Evolutionary conservation across 2,888 invertebrate species (phyloP), one percentile per base, ranked within the genome.

Genomic region (Lepidochrysops patricia): DNA sequence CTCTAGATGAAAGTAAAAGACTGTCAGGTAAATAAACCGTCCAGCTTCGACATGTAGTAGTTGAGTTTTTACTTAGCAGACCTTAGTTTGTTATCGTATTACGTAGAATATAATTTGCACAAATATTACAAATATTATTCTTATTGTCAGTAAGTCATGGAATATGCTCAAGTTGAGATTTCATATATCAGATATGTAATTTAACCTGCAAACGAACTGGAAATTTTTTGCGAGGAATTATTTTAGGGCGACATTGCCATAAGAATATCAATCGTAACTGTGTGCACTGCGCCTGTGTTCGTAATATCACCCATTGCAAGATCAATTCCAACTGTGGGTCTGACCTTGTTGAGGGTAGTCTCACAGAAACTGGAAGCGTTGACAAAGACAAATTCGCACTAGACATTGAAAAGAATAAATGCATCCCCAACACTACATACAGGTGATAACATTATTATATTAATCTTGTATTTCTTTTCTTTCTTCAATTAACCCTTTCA

Each of bases 401-500:
- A 6, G 68, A 74, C 43, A 37, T 63, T 1, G 57, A 57, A 0
- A 63, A 64, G 1, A 71, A 75, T 0, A 70, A 71, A 27, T 84
- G 84, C 60, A 25, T 66, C 1, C 73, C 79, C 0, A 62, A 68
- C 1, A 68, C 70, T 52, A 68, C 79, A 32, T 84, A 84, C 61
- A 80, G 65, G 83, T 83, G n/a, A 67, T 67, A 6, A 2, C 25
- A 43, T 29, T n/a, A n/a, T n/a, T n/a, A n/a, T n/a, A n/a, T n/a
- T n/a, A n/a, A n/a, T n/a, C n/a, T n/a, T n/a, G n/a, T n/a, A n/a
- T n/a, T n/a, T n/a, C n/a, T n/a, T n/a, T n/a, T n/a, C n/a, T n/a
- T n/a, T n/a, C n/a, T n/a, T n/a, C n/a, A n/a, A n/a, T n/a, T n/a
- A n/a, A n/a, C n/a, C n/a, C n/a, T n/a, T n/a, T n/a, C n/a, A n/a